phyloP scores from a whole-genome alignment of 1,140 invertebrate genomes.

The Drosophila takahashii region DNA sequence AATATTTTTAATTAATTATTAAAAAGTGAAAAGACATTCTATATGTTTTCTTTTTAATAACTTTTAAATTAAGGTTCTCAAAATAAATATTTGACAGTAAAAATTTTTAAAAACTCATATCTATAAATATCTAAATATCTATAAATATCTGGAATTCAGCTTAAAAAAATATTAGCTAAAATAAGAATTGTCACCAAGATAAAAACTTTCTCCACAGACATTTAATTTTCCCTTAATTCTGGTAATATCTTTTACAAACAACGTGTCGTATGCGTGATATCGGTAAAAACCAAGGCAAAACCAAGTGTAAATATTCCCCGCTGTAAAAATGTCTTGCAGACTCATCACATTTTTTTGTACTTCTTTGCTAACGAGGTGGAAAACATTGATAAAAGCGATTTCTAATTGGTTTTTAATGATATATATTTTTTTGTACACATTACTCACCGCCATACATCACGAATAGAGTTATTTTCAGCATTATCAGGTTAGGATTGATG shows the following conservation, averaged over 20 bases:
- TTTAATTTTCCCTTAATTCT: background rate
- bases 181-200: no score
- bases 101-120: no score
- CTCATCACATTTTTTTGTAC: conserved; percentile 1
- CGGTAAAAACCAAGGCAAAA: conserved; percentile 16
- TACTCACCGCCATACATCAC: conserved; percentile 91
- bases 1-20: no score
- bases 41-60: no score
- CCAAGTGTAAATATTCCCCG: conserved; percentile 13
- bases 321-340: background rate
- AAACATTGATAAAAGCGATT: conserved; percentile 3
- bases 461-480: conserved; percentile 92
- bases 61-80: no score
- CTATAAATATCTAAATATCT: no score
- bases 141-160: no score
- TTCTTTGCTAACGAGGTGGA: background rate
- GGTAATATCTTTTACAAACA: conserved; percentile 8
- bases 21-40: no score
- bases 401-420: conserved; percentile 69
- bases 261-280: conserved; percentile 51
- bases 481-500: conserved; percentile 90
- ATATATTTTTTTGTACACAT: background rate
- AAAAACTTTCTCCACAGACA: no score
- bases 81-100: no score
- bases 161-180: background rate